Evolutionary conservation across 2,888 invertebrate species (phyloP).

Genomic region (Itoplectis maculator): DNA sequence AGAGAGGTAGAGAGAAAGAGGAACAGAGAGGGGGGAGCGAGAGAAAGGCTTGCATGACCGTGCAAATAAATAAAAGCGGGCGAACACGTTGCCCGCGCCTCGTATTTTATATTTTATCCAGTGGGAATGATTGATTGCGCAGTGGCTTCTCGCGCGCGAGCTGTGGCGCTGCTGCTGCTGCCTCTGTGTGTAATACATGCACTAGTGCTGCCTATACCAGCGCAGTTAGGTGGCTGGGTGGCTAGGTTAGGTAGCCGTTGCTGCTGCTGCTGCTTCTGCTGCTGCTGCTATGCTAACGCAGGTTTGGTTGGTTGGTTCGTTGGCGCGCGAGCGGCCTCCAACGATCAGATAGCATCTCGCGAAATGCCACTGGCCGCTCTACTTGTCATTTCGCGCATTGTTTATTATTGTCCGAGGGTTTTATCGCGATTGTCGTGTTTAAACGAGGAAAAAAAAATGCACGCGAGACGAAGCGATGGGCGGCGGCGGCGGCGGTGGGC

Average conservation of each 20-base stretch:
- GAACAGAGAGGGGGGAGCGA: neutral
- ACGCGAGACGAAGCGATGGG: conserved; percentile 54
- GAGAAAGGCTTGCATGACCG: conserved; percentile 80
- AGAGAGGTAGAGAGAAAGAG: conserved; percentile 24
- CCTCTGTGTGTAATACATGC: neutral
- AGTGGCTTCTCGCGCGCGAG: conserved; percentile 62
- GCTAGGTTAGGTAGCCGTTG: conserved; percentile 5
- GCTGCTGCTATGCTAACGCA: conserved; percentile 30
- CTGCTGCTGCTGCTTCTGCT: too few relatives aligned
- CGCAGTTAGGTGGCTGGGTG: conserved; percentile 40
- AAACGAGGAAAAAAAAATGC: conserved; percentile 60
- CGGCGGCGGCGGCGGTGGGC: conserved; percentile 10
- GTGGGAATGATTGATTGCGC: conserved; percentile 82
- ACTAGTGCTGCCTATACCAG: conserved; percentile 25
- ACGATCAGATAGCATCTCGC: conserved; percentile 79
- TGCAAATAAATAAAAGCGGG: conserved; percentile 82
- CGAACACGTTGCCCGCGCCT: conserved; percentile 77
- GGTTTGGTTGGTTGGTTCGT: conserved; percentile 21
- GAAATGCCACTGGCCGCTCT: conserved; percentile 79
- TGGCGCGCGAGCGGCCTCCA: conserved; percentile 52
- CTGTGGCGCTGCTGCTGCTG: neutral
- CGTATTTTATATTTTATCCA: conserved; percentile 84
- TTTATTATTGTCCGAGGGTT: conserved; percentile 83
- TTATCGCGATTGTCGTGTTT: conserved; percentile 79
- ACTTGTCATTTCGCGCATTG: conserved; percentile 84